Percentiles rank a stretch among this genome's conserved stretches.
phyloP scores from a whole-genome alignment of 2,888 invertebrate genomes.

The Nymphalis polychloros region DNA sequence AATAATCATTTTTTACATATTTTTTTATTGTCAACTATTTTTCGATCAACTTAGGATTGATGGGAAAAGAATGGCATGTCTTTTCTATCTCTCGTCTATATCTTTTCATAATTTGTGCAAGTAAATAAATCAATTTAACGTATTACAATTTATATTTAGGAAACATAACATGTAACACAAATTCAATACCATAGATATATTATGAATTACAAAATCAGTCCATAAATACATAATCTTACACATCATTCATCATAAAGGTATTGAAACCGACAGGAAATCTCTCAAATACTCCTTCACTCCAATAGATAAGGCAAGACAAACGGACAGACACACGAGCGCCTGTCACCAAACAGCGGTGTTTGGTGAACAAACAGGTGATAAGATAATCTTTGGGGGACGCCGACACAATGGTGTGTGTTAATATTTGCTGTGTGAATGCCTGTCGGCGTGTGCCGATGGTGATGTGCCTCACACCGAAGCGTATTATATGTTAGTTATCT shows the following conservation, averaged over 20 bases:
- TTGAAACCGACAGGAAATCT: slow-evolving; percentile 54
- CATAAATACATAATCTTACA: slow-evolving; percentile 1
- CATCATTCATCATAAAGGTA: slow-evolving; percentile 14
- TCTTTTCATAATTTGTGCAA: too few relatives aligned
- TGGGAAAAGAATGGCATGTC: too few relatives aligned
- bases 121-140: too few relatives aligned
- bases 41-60: too few relatives aligned
- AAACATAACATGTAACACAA: too few relatives aligned
- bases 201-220: neutral
- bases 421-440: slow-evolving; percentile 76
- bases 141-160: too few relatives aligned
- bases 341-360: slow-evolving; percentile 73
- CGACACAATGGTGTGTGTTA: slow-evolving; percentile 76
- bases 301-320: slow-evolving; percentile 70
- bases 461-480: slow-evolving; percentile 53
- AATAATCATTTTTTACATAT: too few relatives aligned
- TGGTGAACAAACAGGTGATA: slow-evolving; percentile 76
- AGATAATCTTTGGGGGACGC: slow-evolving; percentile 77
- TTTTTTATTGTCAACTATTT: too few relatives aligned
- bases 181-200: neutral
- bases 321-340: slow-evolving; percentile 77
- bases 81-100: too few relatives aligned
- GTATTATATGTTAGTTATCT: slow-evolving; percentile 29
- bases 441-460: slow-evolving; percentile 74
- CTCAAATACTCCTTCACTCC: slow-evolving; percentile 60